Evolutionary conservation across 1,140 invertebrate species (phyloP), one percentile per base, ranked within the genome.

Genomic region (Cydia splendana): DNA sequence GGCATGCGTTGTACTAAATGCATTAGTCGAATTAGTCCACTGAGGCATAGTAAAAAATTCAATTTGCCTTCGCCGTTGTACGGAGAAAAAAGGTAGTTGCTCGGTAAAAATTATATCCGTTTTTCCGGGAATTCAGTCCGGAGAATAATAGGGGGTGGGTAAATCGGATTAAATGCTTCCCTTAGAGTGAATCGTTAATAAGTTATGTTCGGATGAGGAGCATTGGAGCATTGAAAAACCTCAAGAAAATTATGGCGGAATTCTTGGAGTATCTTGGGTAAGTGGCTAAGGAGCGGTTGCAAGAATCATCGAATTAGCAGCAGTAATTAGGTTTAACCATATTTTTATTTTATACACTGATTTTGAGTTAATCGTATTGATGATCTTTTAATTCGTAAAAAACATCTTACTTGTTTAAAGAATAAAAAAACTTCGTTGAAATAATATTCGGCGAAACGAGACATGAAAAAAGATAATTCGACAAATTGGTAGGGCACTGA

Each of bases 1-100:
- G 81, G 76, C 85, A 85, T 88, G 86, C 87, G 88, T 85, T 83
- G 77, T 78, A 83, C 84, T 89, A 92, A 91, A 86, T 86, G 87
- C 87, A 91, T 92, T 92, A 92, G 82, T 84, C 87, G 85, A 89
- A 91, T 92, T 92, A 92, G 86, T 86, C 84, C 87, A 85, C 81
- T 88, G 87, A 90, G 85, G 89, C 88, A 83, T 86, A 83, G 84
- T 81, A 85, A 91, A 92, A 91, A 92, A 92, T 89, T 91, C 89
- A 92, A 92, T 92, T 92, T 92, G 80, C 88, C 84, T 84, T 83
- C 84, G 85, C 78, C 86, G 84, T 79, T 81, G 83, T 85, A 79
- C 81, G 80, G 79, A 83, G 81, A 84, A 88, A 90, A 89, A 92
- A 90, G 81, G 79, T 82, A 78, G 79, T 78, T 71, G 79, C 67